Evolutionary conservation across 2,113 vertebrate genomes (phyloP).

Genomic region (Sakesphorus luctuosus): DNA sequence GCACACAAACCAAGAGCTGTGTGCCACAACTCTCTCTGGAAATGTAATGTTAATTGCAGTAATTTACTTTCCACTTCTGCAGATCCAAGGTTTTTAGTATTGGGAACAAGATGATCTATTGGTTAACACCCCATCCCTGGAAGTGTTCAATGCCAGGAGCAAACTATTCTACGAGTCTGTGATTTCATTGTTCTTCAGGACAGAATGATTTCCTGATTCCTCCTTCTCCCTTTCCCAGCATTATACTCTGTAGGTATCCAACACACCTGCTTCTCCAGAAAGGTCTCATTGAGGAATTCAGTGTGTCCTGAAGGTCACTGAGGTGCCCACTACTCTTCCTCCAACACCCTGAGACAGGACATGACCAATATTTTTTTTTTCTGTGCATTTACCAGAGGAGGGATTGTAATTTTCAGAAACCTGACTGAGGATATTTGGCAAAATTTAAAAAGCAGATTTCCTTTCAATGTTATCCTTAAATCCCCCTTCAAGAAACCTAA

Average conservation of each 20-base stretch:
- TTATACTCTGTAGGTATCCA: not conserved
- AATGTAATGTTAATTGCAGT: not conserved
- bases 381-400: not conserved
- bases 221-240: not conserved
- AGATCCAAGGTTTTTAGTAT: not conserved
- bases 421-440: accelerated
- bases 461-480: not conserved
- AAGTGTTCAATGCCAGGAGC: too few relatives aligned
- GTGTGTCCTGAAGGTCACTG: not conserved
- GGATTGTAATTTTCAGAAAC: not conserved
- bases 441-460: not conserved
- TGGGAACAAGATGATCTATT: not conserved
- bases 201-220: not conserved
- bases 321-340: not conserved
- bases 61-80: not conserved
- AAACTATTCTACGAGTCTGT: not conserved
- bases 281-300: not conserved
- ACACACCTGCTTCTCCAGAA: not conserved
- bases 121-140: not conserved
- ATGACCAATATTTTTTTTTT: not conserved
- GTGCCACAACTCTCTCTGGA: not conserved
- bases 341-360: accelerated
- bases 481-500: not conserved
- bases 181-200: not conserved
- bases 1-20: not conserved